Evolutionary conservation across 2,888 invertebrate genomes (phyloP).

Genomic region (Thera obeliscata): DNA sequence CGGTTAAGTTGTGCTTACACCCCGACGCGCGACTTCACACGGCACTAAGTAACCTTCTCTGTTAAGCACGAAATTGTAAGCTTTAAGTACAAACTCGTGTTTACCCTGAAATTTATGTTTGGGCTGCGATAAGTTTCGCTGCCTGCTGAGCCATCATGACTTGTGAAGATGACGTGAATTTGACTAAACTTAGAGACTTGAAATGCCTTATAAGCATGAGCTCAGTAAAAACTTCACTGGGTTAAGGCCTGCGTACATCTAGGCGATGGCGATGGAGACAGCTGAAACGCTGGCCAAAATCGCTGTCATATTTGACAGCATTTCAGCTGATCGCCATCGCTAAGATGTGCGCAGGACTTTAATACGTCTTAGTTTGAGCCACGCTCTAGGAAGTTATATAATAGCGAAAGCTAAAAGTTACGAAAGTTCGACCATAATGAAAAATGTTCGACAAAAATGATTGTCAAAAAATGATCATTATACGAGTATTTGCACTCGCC

Average conservation of each 20-base stretch:
- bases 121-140: neutral
- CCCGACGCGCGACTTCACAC: slow-evolving; percentile 16
- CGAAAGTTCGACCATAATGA: no score
- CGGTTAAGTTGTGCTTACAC: slow-evolving; percentile 8
- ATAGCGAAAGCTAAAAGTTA: no score
- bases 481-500: neutral
- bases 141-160: neutral
- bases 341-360: no score
- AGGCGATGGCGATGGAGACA: no score
- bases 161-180: neutral
- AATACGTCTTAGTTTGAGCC: no score
- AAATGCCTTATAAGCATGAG: neutral
- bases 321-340: no score
- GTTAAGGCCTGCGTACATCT: no score
- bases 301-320: no score
- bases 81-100: slow-evolving; percentile 8
- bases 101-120: slow-evolving; percentile 6
- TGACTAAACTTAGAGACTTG: neutral
- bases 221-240: neutral
- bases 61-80: slow-evolving; percentile 8
- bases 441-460: no score
- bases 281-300: no score
- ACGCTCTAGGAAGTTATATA: no score
- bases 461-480: neutral
- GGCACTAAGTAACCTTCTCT: slow-evolving; percentile 3